Conservation (phyloP, 1,140 invertebrate species). For the Drosophila seguyi region DNA sequence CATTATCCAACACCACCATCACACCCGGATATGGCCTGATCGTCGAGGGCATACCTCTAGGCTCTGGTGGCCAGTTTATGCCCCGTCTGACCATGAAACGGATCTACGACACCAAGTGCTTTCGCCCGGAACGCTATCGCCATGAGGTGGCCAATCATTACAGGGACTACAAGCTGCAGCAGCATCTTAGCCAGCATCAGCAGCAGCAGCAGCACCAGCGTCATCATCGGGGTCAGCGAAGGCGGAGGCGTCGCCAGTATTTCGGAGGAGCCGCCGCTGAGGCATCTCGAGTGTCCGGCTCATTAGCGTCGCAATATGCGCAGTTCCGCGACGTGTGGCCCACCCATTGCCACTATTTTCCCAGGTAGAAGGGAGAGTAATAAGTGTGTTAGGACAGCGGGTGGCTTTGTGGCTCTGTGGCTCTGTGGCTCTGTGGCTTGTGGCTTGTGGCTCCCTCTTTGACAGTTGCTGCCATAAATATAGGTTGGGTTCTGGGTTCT, state of each 20-base stretch:
- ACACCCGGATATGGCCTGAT: slow-evolving; percentile 19
- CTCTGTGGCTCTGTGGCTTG: too few species aligned
- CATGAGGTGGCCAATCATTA: slow-evolving; percentile 84
- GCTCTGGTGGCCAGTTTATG: slow-evolving; percentile 49
- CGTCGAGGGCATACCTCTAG: slow-evolving; percentile 54
- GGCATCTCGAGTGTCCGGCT: slow-evolving; percentile 18
- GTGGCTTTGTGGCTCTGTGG: too few species aligned
- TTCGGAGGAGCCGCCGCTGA: neutral
- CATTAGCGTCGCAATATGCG: slow-evolving; percentile 44
- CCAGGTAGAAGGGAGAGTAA: slow-evolving; percentile 56
- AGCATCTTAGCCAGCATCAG: slow-evolving; percentile 31
- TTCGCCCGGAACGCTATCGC: slow-evolving; percentile 61
- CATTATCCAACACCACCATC: too few species aligned
- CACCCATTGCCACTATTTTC: slow-evolving; percentile 70
- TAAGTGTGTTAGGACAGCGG: neutral
- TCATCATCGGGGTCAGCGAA: slow-evolving; percentile 9
- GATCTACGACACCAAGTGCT: slow-evolving; percentile 66
- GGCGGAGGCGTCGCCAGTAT: slow-evolving; percentile 4
- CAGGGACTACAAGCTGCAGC: slow-evolving; percentile 71
- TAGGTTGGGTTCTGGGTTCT: slow-evolving; percentile 39
- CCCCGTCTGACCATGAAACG: slow-evolving; percentile 66
- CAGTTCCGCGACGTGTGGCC: slow-evolving; percentile 65
- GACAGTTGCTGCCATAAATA: slow-evolving; percentile 54
- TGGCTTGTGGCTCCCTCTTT: slow-evolving; percentile 9
- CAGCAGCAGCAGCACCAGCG: slow-evolving; percentile 23